phyloP scores from a whole-genome alignment of 2,797 vertebrate genomes.

The Synanceia verrucosa region DNA sequence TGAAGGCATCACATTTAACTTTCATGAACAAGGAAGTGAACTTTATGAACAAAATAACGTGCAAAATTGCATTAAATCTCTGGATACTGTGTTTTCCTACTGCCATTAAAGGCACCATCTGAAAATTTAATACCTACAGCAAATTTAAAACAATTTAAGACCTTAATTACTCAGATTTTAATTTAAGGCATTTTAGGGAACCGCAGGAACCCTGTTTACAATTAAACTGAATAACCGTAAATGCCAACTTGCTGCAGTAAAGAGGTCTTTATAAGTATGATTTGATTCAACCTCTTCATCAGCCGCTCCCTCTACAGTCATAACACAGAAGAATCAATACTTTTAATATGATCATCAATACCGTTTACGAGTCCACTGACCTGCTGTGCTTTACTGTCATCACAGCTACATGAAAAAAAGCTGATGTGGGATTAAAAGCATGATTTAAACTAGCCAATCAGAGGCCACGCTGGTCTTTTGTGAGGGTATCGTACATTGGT shows the following conservation, averaged over 20 bases:
- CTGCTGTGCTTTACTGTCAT: constrained; percentile 10
- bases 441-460: constrained; percentile 32
- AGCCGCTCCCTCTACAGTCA: constrained; percentile 10
- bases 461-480: not conserved
- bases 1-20: no score
- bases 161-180: no score
- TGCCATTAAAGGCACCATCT: no score
- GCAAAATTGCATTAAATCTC: no score
- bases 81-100: no score
- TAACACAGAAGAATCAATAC: constrained; percentile 6
- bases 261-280: not conserved
- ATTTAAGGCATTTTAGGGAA: no score
- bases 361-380: constrained; percentile 12
- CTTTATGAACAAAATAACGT: no score
- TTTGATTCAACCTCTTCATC: constrained; percentile 20
- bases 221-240: constrained; percentile 24
- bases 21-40: no score
- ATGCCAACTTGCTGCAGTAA: not conserved
- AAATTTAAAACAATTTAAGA: no score
- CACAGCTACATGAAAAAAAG: not conserved
- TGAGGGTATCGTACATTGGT: constrained; percentile 15
- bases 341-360: constrained; percentile 37
- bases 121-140: no score
- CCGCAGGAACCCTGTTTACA: no score
- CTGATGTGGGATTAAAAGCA: not conserved